Evolutionary conservation across 2,888 invertebrate genomes (phyloP).

Genomic region (Spodoptera picta): DNA sequence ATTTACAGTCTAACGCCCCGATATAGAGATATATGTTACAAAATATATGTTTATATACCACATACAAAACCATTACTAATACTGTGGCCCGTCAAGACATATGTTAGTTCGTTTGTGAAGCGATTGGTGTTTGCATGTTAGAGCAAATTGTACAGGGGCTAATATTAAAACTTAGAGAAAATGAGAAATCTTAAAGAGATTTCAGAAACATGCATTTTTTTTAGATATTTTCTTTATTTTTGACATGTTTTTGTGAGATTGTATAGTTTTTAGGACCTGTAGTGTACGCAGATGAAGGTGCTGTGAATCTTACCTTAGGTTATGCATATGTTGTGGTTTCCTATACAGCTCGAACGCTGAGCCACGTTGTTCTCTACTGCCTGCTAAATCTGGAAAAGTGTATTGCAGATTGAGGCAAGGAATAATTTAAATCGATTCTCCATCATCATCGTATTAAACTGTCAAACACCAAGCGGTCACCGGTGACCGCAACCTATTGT

Average conservation of each 20-base stretch:
- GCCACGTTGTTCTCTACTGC: conserved; percentile 96
- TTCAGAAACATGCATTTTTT: conserved; percentile 74
- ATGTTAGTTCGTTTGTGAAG: conserved; percentile 88
- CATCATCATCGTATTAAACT: too few species aligned
- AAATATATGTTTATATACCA: conserved; percentile 81
- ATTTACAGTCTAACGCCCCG: conserved; percentile 81
- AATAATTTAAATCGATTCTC: too few species aligned
- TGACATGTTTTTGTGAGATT: conserved; percentile 36
- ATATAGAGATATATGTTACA: conserved; percentile 85
- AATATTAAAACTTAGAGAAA: conserved; percentile 44
- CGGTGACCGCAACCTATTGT: too few species aligned
- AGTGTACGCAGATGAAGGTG: conserved; percentile 31
- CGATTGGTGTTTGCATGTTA: conserved; percentile 90
- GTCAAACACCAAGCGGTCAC: too few species aligned
- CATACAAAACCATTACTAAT: conserved; percentile 87
- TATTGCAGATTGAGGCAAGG: too few species aligned
- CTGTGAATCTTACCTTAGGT: conserved; percentile 90
- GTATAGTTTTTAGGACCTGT: conserved; percentile 33
- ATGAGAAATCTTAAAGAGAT: conserved; percentile 39
- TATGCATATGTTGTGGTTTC: conserved; percentile 95
- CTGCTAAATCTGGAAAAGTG: conserved; percentile 90
- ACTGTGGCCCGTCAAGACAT: conserved; percentile 85
- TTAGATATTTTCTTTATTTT: conserved; percentile 23
- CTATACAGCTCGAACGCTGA: conserved; percentile 98
- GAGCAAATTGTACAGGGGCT: conserved; percentile 87